Evolutionary conservation across 2,888 invertebrate genomes (phyloP).

Genomic region (Apamea crenata): DNA sequence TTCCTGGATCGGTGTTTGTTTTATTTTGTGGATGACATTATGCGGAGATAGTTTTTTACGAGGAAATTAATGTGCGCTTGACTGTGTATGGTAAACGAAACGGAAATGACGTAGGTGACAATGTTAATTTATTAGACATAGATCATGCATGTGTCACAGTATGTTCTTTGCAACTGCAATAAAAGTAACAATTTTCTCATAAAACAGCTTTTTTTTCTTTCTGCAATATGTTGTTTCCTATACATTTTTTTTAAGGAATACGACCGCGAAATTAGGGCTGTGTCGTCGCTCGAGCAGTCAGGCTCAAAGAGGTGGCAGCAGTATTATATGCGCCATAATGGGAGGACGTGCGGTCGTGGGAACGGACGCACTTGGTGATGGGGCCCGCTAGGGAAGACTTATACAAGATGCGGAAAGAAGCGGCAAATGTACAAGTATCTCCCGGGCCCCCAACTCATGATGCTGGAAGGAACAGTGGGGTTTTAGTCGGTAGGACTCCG

Average conservation of each 20-base stretch:
- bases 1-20: slow-evolving; percentile 28
- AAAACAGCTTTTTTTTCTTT: background rate
- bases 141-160: background rate
- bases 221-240: background rate
- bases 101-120: background rate
- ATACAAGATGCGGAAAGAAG: too few species aligned
- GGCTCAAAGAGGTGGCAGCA: background rate
- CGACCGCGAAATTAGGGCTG: background rate
- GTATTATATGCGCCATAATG: background rate
- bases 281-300: background rate
- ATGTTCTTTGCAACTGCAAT: background rate
- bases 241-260: background rate
- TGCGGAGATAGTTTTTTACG: background rate
- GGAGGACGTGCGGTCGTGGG: background rate
- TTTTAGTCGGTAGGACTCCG: background rate
- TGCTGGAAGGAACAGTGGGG: background rate
- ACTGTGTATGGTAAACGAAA: background rate
- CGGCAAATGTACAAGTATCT: background rate
- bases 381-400: too few species aligned
- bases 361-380: background rate
- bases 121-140: background rate
- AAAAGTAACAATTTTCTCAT: background rate
- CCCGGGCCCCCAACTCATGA: background rate
- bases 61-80: background rate
- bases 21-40: background rate